These are phyloP conservation scores for Pagrus major DNA, from an alignment of 2,113 vertebrate genomes.

Conservation along the genomic window DNA sequence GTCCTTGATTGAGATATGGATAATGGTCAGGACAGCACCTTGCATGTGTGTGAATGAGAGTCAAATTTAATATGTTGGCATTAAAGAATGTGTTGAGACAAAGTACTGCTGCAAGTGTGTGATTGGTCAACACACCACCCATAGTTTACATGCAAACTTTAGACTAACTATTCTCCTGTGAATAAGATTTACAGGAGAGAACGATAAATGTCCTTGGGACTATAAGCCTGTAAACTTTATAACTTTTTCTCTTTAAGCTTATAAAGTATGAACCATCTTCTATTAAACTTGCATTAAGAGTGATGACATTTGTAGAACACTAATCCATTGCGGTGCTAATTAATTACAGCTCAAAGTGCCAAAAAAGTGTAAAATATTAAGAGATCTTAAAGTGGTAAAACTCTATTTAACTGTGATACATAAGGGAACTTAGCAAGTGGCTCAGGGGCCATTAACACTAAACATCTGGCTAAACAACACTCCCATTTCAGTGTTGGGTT, in stretches of 20 bases:
- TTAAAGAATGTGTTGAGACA: not conserved
- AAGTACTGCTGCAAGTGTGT: not conserved
- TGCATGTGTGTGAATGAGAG: not conserved
- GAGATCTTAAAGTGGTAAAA: not conserved
- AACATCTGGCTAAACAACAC: too few species aligned
- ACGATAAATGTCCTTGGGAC: not conserved
- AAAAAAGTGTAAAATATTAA: not conserved
- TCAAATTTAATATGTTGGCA: not conserved
- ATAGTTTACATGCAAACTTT: slow-evolving; percentile 4
- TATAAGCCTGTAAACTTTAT: not conserved
- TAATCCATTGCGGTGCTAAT: not conserved
- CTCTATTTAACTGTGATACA: not conserved
- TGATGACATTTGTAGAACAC: not conserved
- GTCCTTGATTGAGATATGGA: not conserved
- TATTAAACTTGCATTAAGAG: not conserved
- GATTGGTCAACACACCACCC: slow-evolving; percentile 3
- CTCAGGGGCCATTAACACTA: too few species aligned
- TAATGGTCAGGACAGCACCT: not conserved
- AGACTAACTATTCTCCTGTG: not conserved
- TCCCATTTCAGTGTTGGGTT: not conserved
- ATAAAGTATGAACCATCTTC: not conserved
- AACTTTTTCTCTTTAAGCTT: not conserved
- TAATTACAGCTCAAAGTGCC: not conserved
- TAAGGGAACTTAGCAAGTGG: not conserved
- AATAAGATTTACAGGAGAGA: not conserved